Percentiles rank a stretch among this genome's conserved stretches.
Conservation (phyloP, 2,797 vertebrate genomes). For the Catharus ustulatus region DNA sequence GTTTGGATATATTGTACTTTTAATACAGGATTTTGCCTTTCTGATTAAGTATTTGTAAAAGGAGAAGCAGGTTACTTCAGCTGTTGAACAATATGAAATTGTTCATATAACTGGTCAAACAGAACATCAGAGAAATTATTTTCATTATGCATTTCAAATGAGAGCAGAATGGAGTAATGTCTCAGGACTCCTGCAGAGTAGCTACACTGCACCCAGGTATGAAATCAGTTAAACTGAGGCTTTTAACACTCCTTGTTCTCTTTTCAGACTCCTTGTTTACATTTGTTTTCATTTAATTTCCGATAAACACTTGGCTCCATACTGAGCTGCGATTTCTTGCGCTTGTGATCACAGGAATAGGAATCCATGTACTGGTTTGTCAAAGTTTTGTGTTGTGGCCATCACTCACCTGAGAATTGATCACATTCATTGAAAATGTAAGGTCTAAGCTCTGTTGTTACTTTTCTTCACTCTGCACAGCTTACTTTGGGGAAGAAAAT, state of each 20-base stretch:
- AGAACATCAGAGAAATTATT: background rate
- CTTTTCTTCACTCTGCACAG: background rate
- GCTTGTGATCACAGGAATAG: background rate
- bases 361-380: background rate
- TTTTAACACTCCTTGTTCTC: background rate
- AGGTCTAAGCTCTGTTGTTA: background rate
- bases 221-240: background rate
- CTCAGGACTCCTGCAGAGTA: background rate
- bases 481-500: background rate
- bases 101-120: background rate
- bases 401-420: background rate
- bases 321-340: background rate
- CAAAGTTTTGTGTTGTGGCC: background rate
- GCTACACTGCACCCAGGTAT: background rate
- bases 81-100: background rate
- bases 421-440: background rate
- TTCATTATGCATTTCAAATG: background rate
- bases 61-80: background rate
- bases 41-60: background rate
- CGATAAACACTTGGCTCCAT: background rate
- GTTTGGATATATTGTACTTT: background rate
- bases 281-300: conserved; percentile 9
- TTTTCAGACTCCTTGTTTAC: background rate
- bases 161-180: background rate
- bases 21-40: conserved; percentile 8